A percentile compares a stretch with the other conserved stretches of the same genome.
Evolutionary conservation across 2,113 vertebrate genomes (phyloP).

Genomic region (Mastomys natalensis): DNA sequence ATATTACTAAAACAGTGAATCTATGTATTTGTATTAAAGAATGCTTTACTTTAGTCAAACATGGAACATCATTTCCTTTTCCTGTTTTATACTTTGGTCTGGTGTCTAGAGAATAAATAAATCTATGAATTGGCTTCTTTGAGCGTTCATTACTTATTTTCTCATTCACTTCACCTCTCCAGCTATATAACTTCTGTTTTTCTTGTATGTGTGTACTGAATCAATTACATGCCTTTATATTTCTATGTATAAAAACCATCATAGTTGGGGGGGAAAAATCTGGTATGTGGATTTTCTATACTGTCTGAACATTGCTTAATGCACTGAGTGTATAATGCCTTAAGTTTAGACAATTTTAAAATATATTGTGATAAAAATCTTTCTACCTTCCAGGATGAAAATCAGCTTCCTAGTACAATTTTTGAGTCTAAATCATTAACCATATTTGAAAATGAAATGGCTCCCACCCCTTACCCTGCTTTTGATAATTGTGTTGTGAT

Average conservation of each 20-base stretch:
- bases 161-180: neutral
- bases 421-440: neutral
- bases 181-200: constrained; percentile 10
- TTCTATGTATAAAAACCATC: neutral
- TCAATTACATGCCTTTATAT: neutral
- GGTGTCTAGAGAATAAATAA: neutral
- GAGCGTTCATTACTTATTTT: neutral
- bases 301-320: neutral
- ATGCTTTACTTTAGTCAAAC: neutral
- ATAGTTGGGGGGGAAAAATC: neutral
- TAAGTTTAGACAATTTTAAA: neutral
- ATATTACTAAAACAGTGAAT: neutral
- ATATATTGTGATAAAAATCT: neutral
- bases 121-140: neutral
- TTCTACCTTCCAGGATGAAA: neutral
- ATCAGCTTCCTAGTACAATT: neutral
- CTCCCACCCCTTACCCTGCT: neutral
- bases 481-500: neutral
- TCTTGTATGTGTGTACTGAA: neutral
- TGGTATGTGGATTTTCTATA: neutral
- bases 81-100: neutral
- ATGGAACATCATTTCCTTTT: neutral
- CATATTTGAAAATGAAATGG: neutral
- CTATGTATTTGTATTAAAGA: neutral
- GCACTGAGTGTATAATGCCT: neutral